phyloP scores from a whole-genome alignment of 2,113 vertebrate species.

The Caracal caracal region DNA sequence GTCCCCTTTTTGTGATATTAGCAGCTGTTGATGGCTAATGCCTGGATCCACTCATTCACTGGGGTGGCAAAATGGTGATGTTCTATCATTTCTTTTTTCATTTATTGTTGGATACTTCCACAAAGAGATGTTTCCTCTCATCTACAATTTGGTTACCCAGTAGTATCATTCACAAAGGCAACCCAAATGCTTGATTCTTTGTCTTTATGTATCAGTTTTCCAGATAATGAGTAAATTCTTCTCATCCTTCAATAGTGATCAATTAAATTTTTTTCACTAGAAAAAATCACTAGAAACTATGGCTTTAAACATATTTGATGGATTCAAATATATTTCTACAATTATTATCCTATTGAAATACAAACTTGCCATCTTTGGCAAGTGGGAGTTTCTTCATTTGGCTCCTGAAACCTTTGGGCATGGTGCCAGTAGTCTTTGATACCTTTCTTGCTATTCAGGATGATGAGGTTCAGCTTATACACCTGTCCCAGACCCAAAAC shows the following conservation, averaged over 20 bases:
- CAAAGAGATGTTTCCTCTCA: neutral
- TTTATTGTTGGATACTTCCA: constrained; percentile 50
- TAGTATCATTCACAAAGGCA: neutral
- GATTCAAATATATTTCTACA: neutral
- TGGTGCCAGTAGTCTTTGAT: neutral
- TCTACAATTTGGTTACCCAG: neutral
- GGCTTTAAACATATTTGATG: neutral
- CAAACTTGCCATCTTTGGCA: neutral
- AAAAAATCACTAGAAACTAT: neutral
- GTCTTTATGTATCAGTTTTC: constrained; percentile 6
- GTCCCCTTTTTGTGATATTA: neutral
- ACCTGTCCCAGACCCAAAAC: neutral
- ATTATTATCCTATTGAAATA: neutral
- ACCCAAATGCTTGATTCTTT: constrained; percentile 9
- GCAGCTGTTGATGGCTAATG: constrained; percentile 21
- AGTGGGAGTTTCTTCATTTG: neutral
- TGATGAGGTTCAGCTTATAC: neutral
- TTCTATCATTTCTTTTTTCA: constrained; percentile 40
- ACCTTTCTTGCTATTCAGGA: neutral
- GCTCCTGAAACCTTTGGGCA: neutral
- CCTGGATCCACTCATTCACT: neutral
- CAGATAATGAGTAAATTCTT: neutral
- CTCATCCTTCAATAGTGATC: neutral
- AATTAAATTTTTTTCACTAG: neutral
- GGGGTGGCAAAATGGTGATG: neutral